A percentile compares a stretch with the other conserved stretches of the same genome.
Evolutionary conservation across 2,888 invertebrate genomes (phyloP).

Genomic region (Sarcophaga caerulescens): DNA sequence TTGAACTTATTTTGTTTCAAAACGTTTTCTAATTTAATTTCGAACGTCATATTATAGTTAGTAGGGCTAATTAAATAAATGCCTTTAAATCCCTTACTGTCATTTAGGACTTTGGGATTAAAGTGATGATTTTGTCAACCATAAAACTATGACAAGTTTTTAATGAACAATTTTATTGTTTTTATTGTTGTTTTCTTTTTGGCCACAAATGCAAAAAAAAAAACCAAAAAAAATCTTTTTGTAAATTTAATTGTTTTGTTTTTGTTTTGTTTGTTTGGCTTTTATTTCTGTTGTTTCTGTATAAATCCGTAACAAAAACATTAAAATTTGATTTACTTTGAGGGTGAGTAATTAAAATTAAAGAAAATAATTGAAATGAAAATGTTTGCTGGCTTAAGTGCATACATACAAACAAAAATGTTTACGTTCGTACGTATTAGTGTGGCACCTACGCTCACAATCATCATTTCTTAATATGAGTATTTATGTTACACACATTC

Average conservation of each 20-base stretch:
- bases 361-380: slow-evolving; percentile 39
- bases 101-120: slow-evolving; percentile 12
- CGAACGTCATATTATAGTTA: background rate
- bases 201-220: no score
- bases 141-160: slow-evolving; percentile 5
- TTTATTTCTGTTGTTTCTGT: background rate
- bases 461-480: background rate
- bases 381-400: slow-evolving; percentile 26
- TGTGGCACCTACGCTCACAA: no score
- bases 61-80: background rate
- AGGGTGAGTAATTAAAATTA: slow-evolving; percentile 40
- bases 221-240: background rate
- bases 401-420: no score
- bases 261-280: background rate
- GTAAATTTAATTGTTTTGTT: background rate
- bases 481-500: no score
- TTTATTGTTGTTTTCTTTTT: no score
- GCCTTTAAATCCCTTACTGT: slow-evolving; percentile 12
- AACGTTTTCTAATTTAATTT: no score
- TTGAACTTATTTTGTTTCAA: no score
- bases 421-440: no score
- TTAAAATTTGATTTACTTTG: slow-evolving; percentile 13
- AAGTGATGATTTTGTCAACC: slow-evolving; percentile 10
- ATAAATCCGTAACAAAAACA: slow-evolving; percentile 16
- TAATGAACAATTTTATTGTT: slow-evolving; percentile 18